phyloP scores from a whole-genome alignment of 2,113 vertebrate species.

The Orycteropus afer region DNA sequence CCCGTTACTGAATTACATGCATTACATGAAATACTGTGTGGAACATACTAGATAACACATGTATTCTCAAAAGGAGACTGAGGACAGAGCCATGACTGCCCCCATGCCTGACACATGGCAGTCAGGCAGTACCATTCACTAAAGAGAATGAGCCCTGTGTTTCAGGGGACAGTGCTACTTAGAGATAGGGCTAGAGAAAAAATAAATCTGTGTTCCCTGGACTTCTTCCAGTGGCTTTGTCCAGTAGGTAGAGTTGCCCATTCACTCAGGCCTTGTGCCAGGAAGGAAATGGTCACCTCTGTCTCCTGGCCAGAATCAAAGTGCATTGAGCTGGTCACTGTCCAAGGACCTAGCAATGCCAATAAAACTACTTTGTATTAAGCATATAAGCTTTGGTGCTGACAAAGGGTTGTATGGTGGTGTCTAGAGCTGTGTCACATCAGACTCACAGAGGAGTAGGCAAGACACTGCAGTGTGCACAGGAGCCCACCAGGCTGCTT shows the following conservation, averaged over 20 bases:
- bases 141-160: not conserved
- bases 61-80: not conserved
- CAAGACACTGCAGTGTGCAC: not conserved
- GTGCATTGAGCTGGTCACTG: too few relatives aligned
- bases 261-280: not conserved
- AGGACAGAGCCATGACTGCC: not conserved
- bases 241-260: not conserved
- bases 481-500: not conserved
- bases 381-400: not conserved
- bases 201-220: not conserved
- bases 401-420: not conserved
- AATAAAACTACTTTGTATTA: not conserved
- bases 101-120: not conserved
- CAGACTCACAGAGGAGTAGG: not conserved
- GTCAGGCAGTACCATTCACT: not conserved
- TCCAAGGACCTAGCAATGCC: not conserved
- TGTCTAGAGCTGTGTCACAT: not conserved
- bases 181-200: not conserved
- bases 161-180: not conserved
- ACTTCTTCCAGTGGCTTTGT: not conserved
- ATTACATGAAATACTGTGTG: not conserved
- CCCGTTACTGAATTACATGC: not conserved
- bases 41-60: not conserved
- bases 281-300: not conserved
- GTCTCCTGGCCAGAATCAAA: not conserved